These are phyloP conservation scores for Drosophila prostipennis DNA, from an alignment of 2,888 invertebrate genomes.

Conservation along the genomic window DNA sequence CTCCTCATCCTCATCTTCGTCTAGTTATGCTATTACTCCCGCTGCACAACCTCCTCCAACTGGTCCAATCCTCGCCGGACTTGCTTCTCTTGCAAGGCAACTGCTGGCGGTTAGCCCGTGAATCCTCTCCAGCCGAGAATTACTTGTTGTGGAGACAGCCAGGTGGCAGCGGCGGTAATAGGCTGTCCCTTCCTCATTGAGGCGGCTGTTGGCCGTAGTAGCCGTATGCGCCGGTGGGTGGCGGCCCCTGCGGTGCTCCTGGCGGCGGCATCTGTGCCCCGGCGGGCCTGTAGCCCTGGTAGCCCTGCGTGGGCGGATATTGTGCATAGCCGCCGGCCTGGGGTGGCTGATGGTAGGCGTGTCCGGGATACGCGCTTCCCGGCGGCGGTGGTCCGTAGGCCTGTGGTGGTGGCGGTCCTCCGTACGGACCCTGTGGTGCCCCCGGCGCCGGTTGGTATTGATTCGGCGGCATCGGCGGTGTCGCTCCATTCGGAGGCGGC, in stretches of 20 bases:
- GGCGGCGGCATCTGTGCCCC: constrained; percentile 86
- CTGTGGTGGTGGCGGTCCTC: constrained; percentile 81
- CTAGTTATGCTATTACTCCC: constrained; percentile 4
- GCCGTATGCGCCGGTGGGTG: constrained; percentile 90
- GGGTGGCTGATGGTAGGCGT: constrained; percentile 85
- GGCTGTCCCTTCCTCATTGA: constrained; percentile 70
- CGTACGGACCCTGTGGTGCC: constrained; percentile 79
- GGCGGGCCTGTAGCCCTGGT: constrained; percentile 87
- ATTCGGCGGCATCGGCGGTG: constrained; percentile 82
- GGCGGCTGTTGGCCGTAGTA: constrained; percentile 93
- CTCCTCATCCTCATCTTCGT: neutral
- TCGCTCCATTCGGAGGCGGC: constrained; percentile 78
- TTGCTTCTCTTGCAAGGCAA: no score
- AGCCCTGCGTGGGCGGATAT: constrained; percentile 87
- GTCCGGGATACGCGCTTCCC: constrained; percentile 86
- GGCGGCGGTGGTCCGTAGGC: constrained; percentile 83
- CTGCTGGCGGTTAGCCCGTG: constrained; percentile 4
- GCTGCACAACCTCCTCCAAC: constrained; percentile 1
- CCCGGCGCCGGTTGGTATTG: constrained; percentile 83
- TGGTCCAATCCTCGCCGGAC: neutral
- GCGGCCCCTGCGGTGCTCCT: constrained; percentile 82
- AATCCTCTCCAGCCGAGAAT: constrained; percentile 7
- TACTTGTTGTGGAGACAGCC: constrained; percentile 36
- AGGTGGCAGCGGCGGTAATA: constrained; percentile 23
- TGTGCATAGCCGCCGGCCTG: constrained; percentile 86